A percentile compares a stretch with the other conserved stretches of the same genome.
phyloP scores from a whole-genome alignment of 2,888 invertebrate species.

The Tricholauxania praeusta region DNA sequence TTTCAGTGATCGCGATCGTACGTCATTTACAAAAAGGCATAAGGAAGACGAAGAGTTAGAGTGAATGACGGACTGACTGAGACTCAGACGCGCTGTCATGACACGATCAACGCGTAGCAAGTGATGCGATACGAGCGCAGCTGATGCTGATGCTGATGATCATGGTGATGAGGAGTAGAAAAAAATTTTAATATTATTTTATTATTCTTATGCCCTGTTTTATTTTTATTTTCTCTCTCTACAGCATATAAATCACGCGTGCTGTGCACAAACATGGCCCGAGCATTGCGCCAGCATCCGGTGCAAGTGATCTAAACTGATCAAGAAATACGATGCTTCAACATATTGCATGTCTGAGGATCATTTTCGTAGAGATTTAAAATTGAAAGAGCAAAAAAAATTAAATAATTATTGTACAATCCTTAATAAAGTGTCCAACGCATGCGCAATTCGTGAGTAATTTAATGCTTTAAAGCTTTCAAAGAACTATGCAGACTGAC shows the following conservation, averaged over 20 bases:
- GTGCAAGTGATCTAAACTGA: slow-evolving; percentile 26
- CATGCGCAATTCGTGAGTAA: slow-evolving; percentile 8
- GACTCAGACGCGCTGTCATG: no score
- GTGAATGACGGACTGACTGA: no score
- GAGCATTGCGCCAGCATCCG: slow-evolving; percentile 24
- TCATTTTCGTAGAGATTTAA: background rate
- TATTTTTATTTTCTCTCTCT: background rate
- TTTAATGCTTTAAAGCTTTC: slow-evolving; percentile 11
- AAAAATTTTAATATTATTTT: no score
- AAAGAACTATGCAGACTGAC: background rate
- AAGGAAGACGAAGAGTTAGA: no score
- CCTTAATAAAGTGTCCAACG: slow-evolving; percentile 8
- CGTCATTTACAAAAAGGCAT: no score
- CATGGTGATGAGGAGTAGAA: no score
- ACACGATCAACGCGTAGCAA: no score
- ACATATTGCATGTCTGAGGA: background rate
- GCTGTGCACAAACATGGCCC: slow-evolving; percentile 20
- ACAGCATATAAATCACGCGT: slow-evolving; percentile 25
- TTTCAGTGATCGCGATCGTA: no score
- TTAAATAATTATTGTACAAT: background rate
- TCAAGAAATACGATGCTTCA: background rate
- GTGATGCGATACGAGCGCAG: no score
- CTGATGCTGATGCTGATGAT: no score
- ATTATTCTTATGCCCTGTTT: no score
- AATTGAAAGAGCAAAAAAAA: background rate